Percentiles rank a stretch among this genome's conserved stretches.
These are phyloP conservation scores for Calidris pugnax DNA, from an alignment of 2,113 vertebrate genomes.

Conservation along the genomic window DNA sequence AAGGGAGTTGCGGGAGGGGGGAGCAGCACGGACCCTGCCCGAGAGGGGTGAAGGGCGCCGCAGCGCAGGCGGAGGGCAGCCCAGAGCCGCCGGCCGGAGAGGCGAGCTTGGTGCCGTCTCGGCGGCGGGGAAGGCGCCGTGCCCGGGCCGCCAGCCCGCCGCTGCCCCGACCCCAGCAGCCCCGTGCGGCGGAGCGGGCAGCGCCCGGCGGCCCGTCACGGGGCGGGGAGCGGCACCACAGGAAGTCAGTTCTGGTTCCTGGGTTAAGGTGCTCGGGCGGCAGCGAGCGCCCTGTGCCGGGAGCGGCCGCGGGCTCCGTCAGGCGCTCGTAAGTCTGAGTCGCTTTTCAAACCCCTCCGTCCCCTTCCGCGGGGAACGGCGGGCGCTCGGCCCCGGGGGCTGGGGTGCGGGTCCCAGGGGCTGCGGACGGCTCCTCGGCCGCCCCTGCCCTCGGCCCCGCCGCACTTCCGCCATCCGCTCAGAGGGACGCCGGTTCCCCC, in stretches of 20 bases:
- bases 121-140: no score
- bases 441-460: neutral
- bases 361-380: neutral
- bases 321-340: constrained; percentile 35
- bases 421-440: neutral
- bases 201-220: neutral
- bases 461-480: neutral
- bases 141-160: fast-evolving
- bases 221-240: constrained; percentile 27
- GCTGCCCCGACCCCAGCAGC: neutral
- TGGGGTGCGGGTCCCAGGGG: neutral
- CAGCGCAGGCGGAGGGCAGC: neutral
- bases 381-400: neutral
- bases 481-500: neutral
- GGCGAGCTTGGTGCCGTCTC: neutral
- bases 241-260: constrained; percentile 66
- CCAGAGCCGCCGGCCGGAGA: no score
- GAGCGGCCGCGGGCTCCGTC: neutral
- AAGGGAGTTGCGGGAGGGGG: neutral
- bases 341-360: neutral
- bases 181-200: neutral
- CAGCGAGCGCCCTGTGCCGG: neutral
- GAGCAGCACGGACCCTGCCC: neutral
- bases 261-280: constrained; percentile 10
- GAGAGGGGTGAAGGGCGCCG: neutral